Base-by-base conservation (phyloP, 2,888 invertebrate genomes). In the Acleris emargana region DNA sequence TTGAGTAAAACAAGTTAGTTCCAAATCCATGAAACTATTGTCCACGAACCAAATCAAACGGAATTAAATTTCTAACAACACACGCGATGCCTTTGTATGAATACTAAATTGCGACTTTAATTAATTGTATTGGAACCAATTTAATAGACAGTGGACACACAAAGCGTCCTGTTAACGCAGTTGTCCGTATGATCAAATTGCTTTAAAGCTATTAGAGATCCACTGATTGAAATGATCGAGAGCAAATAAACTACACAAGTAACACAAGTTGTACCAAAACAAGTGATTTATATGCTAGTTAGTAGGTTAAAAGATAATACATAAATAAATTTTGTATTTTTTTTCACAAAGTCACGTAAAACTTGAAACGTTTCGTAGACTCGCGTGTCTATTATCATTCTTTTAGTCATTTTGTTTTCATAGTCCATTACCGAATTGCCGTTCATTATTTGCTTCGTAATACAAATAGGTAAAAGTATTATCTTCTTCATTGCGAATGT, bases 371-470 rank as follows among this genome's bases (percentile, higher is more conserved):
- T 64, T 28, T 4, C 42, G 57, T 63, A 53, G 57, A 45, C 51
- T 84, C 74, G 83, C 84, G 83, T 84, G 85, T 71, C 78, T 74
- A 79, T 82, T 80, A 81, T 76, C 80, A 78, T 80, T 78, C 72
- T 58, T 70, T 71, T 71, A 72, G 72, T 75, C 71, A 73, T 74
- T 75, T 75, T 76, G 73, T 77, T 76, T 76, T 76, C 74, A 77
- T 77, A 77, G 73, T 77, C 81, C 81, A 84, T 84, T 84, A 86
- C 76, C 63, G 73, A 77, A 83, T 80, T 81, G 79, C 76, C 76
- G 77, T 81, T 78, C 73, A 80, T 79, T 80, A 79, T 81, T 75
- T 74, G 53, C 76, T 73, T 70, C 73, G 76, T 80, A 77, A 5
- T 81, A 79, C 38, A 81, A 77, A 81, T 68, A 77, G 76, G 78